Conservation (phyloP, 92 coral and sea anemone species). For the Galaxea fascicularis region DNA sequence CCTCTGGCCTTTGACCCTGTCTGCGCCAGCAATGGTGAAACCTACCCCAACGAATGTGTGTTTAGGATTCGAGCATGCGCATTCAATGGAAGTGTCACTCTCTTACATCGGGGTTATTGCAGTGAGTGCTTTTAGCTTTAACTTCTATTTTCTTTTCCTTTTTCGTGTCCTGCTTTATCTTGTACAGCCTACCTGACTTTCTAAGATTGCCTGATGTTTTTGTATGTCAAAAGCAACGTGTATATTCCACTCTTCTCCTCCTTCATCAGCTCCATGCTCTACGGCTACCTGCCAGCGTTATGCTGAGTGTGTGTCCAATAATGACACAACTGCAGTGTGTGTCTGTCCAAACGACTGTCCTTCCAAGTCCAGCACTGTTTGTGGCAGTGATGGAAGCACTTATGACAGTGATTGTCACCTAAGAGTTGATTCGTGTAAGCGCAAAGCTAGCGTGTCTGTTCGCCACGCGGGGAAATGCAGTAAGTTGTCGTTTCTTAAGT, state of each 20-base stretch:
- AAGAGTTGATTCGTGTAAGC: slow-evolving; percentile 66
- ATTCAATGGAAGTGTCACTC: slow-evolving; percentile 60
- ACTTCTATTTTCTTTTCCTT: not conserved
- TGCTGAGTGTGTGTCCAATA: slow-evolving; percentile 77
- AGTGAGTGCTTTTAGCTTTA: slow-evolving; percentile 61
- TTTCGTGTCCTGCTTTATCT: not conserved
- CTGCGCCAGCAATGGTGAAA: slow-evolving; percentile 87
- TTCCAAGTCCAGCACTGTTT: slow-evolving; percentile 48
- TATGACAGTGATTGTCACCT: slow-evolving; percentile 73
- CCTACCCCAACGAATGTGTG: slow-evolving; percentile 81
- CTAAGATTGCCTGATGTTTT: no score
- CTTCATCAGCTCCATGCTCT: slow-evolving; percentile 77
- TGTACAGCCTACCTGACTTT: not conserved
- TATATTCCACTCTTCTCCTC: not conserved
- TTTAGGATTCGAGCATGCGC: slow-evolving; percentile 78
- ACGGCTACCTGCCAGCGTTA: slow-evolving; percentile 82
- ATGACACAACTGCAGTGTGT: slow-evolving; percentile 58
- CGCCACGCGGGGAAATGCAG: slow-evolving; percentile 75
- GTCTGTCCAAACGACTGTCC: slow-evolving; percentile 81
- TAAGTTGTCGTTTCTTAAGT: slow-evolving; percentile 30
- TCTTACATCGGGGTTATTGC: slow-evolving; percentile 77
- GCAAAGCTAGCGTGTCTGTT: slow-evolving; percentile 62
- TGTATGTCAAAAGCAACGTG: not conserved
- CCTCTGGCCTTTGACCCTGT: slow-evolving; percentile 72
- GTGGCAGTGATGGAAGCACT: slow-evolving; percentile 81